Evolutionary conservation across 2,888 invertebrate species (phyloP), one percentile per base, ranked within the genome.

Genomic region (Artemia sinica): DNA sequence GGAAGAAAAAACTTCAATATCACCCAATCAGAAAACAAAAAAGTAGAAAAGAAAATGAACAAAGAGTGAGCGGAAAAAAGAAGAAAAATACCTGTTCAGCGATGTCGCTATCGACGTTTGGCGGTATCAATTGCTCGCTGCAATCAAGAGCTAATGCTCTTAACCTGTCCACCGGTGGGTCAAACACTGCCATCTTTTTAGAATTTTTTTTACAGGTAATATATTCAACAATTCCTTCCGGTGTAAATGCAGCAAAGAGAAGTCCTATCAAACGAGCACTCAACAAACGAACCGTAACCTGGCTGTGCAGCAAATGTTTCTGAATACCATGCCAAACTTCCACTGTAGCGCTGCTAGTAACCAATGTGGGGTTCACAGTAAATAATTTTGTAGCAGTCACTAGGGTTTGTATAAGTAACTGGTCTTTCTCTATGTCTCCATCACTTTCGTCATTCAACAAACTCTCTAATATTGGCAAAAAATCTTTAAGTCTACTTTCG

Each of bases 231-330:
- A 89, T 79, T 71, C 84, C 82, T 1, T 82, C 81, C 10, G 82
- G 78, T 74, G 88, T 83, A 66, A 86, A 81, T 0, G 82, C 78
- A 0, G 84, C 80, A 69, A 94, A 79, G 67, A 92, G 81, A 66
- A 84, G 82, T 0, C 88, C 87, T 65, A 93, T 78, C 71, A 91
- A 82, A 76, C 90, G 89, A 0, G 86, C 83, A 0, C 91, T 83
- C 70, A 84, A 83, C 66, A 90, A 79, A 69, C 92, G 83, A 0
- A 94, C 89, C 92, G 92, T 92, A 50, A 85, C 82, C 76, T 94
- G 93, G 13, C 89, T 87, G 77, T 94, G 86, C 0, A 83, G 85
- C 14, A 94, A 76, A 65, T 90, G 81, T 18, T 80, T 81, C 77
- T 89, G 87, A 87, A 88, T 71, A 83, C 80, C 14, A 82, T 78